Conservation (phyloP, 2,113 vertebrate genomes). For the Rhipidura dahli region DNA sequence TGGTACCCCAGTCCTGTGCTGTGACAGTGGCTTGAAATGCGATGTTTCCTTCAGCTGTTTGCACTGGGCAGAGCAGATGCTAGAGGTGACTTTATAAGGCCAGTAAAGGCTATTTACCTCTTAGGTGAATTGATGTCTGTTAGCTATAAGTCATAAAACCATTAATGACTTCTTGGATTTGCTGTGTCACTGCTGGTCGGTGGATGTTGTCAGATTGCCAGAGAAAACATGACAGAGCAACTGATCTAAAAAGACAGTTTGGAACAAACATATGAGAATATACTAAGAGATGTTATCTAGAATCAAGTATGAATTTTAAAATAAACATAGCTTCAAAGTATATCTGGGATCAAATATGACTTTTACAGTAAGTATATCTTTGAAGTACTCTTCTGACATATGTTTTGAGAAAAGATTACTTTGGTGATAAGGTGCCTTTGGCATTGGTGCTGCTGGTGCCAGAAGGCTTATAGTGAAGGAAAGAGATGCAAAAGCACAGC, state of each 20-base stretch:
- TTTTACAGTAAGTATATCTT: background rate
- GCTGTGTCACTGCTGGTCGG: background rate
- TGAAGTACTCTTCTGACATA: background rate
- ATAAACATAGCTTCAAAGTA: background rate
- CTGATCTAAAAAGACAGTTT: background rate
- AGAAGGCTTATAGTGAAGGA: background rate
- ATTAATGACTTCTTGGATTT: background rate
- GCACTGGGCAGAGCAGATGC: background rate
- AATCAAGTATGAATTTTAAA: background rate
- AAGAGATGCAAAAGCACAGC: background rate
- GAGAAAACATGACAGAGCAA: background rate
- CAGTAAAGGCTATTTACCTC: background rate
- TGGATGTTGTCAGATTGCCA: background rate
- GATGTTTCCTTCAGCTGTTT: background rate
- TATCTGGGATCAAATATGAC: background rate
- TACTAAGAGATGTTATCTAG: background rate
- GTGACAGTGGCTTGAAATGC: background rate
- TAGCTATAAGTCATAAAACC: background rate
- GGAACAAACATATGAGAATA: background rate
- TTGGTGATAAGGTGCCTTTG: background rate
- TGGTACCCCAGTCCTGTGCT: background rate
- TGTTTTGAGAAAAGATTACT: background rate
- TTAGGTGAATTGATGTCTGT: background rate
- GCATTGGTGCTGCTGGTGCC: background rate
- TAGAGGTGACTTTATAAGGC: background rate